These are phyloP conservation scores for Sympetrum striolatum DNA, from an alignment of 2,888 invertebrate species.

Conservation along the genomic window DNA sequence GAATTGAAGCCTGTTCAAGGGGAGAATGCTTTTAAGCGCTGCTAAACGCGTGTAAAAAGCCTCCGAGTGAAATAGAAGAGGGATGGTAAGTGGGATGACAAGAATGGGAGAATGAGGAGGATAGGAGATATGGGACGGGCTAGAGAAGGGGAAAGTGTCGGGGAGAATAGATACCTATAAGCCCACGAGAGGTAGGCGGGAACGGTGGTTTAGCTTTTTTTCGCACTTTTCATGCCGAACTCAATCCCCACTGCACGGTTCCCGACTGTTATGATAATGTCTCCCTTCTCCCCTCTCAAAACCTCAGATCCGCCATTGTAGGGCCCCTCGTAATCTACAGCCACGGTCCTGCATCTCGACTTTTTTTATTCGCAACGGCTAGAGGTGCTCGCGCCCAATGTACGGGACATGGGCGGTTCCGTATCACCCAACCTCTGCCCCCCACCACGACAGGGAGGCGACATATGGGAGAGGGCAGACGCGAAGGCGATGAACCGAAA, in stretches of 20 bases:
- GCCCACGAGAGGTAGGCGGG: background rate
- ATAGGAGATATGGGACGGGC: background rate
- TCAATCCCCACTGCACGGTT: background rate
- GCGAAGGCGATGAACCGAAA: background rate
- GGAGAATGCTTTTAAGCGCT: background rate
- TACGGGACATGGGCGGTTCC: background rate
- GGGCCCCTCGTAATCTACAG: conserved; percentile 31
- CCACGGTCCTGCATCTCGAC: conserved; percentile 1
- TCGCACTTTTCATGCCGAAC: background rate
- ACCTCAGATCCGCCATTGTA: background rate
- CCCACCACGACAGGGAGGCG: background rate
- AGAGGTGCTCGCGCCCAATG: background rate
- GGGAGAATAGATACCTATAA: background rate
- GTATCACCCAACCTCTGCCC: background rate
- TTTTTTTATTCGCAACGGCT: background rate
- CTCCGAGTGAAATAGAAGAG: background rate
- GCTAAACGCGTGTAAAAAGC: background rate
- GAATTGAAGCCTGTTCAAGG: background rate
- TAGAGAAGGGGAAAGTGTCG: background rate
- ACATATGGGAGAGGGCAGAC: background rate
- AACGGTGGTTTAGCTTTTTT: background rate
- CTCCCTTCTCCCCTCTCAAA: background rate
- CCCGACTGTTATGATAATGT: conserved; percentile 6
- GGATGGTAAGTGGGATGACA: background rate
- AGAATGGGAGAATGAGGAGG: background rate